These are phyloP conservation scores for Leptonema lineaticorne DNA, from an alignment of 1,140 invertebrate genomes.

Conservation along the genomic window DNA sequence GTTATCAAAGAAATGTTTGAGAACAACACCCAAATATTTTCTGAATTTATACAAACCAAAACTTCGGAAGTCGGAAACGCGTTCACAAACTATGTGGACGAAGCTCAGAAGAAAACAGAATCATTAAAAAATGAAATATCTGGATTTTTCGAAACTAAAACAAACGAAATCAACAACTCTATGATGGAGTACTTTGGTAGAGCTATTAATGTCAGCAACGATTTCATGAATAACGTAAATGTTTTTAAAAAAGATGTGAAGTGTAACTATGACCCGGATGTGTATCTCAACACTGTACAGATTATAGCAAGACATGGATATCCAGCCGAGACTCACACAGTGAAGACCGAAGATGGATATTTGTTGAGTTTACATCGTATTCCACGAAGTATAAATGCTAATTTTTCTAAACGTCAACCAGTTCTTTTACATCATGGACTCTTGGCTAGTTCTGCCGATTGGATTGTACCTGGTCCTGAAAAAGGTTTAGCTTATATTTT, in stretches of 20 bases:
- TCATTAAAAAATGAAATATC: conserved; percentile 20
- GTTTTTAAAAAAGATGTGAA: conserved; percentile 20
- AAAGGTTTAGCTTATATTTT: conserved; percentile 63
- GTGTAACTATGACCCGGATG: conserved; percentile 44
- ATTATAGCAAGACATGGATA: conserved; percentile 67
- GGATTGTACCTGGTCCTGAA: conserved; percentile 66
- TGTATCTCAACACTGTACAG: conserved; percentile 55
- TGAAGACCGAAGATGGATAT: conserved; percentile 72
- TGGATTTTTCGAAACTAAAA: conserved; percentile 21
- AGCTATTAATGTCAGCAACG: conserved; percentile 4
- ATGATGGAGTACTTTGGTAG: conserved; percentile 24
- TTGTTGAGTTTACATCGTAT: conserved; percentile 73
- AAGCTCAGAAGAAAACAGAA: conserved; percentile 23
- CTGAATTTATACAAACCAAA: conserved; percentile 16
- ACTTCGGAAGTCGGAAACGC: not conserved
- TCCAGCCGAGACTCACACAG: conserved; percentile 64
- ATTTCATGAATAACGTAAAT: conserved; percentile 11
- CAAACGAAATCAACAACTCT: conserved; percentile 10
- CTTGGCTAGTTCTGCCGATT: conserved; percentile 73
- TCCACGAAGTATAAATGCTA: conserved; percentile 52
- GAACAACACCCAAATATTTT: conserved; percentile 31
- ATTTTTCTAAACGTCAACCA: conserved; percentile 48
- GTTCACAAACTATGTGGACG: conserved; percentile 25
- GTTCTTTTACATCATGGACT: conserved; percentile 78
- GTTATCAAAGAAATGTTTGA: conserved; percentile 22